These are phyloP conservation scores for Acanthosepion esculentum DNA, from an alignment of 2,888 invertebrate species.

Conservation along the genomic window DNA sequence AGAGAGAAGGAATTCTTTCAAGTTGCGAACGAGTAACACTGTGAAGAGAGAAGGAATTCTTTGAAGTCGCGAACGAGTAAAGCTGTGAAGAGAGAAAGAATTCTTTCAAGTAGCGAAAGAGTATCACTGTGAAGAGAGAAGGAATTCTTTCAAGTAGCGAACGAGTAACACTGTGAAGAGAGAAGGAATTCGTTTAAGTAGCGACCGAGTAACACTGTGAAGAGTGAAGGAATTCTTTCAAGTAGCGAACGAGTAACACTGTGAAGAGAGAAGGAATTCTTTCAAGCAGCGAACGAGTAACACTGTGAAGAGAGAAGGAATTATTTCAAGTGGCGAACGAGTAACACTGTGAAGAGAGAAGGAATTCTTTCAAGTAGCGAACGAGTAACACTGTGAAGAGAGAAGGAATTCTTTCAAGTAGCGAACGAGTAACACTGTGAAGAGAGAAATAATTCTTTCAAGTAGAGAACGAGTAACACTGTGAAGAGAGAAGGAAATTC, in stretches of 20 bases:
- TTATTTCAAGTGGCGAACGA: not conserved
- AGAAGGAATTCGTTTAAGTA: too few species aligned
- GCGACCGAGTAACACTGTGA: too few species aligned
- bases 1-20: too few species aligned
- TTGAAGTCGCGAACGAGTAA: not conserved
- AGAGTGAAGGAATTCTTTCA: constrained; percentile 14
- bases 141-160: not conserved
- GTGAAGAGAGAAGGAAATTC: constrained; percentile 48
- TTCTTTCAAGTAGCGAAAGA: too few species aligned
- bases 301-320: constrained; percentile 60
- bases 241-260: not conserved
- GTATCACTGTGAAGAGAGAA: constrained; percentile 63
- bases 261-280: too few species aligned
- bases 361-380: too few species aligned
- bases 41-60: constrained; percentile 48
- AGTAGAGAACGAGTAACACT: too few species aligned
- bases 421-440: not conserved
- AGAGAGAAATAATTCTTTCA: too few species aligned
- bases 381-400: constrained; percentile 67
- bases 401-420: not conserved
- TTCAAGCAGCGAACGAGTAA: too few species aligned
- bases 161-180: not conserved
- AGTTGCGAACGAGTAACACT: too few species aligned
- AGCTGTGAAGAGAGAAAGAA: too few species aligned
- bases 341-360: not conserved